Percentiles rank a stretch among this genome's conserved stretches.
Conservation (phyloP, 35 echinoderm and acorn worm species). For the Chiridota heheva region DNA sequence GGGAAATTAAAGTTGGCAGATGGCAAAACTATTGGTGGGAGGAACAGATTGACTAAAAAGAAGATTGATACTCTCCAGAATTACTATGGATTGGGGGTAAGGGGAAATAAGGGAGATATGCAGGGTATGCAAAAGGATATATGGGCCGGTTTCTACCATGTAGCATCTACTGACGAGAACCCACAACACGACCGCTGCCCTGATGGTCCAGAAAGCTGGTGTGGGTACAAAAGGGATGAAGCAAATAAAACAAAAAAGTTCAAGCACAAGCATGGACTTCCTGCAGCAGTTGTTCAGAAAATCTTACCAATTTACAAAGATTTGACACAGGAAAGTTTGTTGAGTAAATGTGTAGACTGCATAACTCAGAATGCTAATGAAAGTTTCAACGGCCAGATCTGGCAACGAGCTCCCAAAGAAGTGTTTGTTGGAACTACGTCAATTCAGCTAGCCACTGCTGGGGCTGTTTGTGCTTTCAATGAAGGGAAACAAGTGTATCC, state of each 20-base stretch:
- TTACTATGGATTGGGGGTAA: not conserved
- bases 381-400: constrained; percentile 11
- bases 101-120: not conserved
- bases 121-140: too few relatives aligned
- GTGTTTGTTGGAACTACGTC: constrained; percentile 10
- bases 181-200: too few relatives aligned
- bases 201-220: constrained; percentile 37
- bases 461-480: not conserved
- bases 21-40: constrained; percentile 5
- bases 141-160: too few relatives aligned
- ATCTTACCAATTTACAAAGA: constrained; percentile 15
- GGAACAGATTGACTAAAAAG: not conserved
- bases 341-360: constrained; percentile 11
- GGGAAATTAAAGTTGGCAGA: not conserved
- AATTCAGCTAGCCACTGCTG: not conserved
- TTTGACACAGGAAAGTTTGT: constrained; percentile 3
- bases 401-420: constrained; percentile 10
- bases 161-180: too few relatives aligned
- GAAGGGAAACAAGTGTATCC: not conserved
- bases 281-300: not conserved
- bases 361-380: constrained; percentile 32
- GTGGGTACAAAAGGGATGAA: not conserved
- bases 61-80: not conserved
- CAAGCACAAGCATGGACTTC: constrained; percentile 17
- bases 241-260: not conserved